Evolutionary conservation across 2,797 vertebrate species (phyloP).

Genomic region (Gymnothorax javanicus): DNA sequence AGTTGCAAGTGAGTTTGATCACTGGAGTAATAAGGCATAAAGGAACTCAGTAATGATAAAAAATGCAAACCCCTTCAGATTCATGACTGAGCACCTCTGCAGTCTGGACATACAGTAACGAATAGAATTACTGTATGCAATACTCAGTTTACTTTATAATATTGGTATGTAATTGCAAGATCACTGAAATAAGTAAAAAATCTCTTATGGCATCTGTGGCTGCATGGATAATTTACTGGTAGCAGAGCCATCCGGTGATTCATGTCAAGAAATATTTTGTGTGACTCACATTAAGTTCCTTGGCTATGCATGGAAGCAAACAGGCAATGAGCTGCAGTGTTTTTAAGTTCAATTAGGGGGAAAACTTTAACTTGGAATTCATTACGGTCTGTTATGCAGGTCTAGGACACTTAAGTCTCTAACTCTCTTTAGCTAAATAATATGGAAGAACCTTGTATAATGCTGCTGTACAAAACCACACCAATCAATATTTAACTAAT

Average conservation of each 20-base stretch:
- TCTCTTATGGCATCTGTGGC: background rate
- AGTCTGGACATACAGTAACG: background rate
- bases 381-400: background rate
- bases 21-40: background rate
- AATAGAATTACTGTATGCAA: background rate
- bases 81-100: background rate
- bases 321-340: background rate
- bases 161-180: background rate
- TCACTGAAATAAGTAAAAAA: slow-evolving; percentile 5
- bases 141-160: background rate
- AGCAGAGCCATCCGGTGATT: background rate
- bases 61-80: background rate
- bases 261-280: background rate
- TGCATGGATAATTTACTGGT: background rate
- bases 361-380: background rate
- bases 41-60: background rate
- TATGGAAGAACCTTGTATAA: background rate
- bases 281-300: background rate
- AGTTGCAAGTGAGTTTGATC: background rate
- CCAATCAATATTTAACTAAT: background rate
- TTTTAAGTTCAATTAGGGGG: background rate
- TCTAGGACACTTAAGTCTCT: background rate
- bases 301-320: background rate
- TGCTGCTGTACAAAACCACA: background rate
- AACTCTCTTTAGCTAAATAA: background rate